phyloP scores from a whole-genome alignment of 1,140 invertebrate genomes.

The Drosophila auraria region DNA sequence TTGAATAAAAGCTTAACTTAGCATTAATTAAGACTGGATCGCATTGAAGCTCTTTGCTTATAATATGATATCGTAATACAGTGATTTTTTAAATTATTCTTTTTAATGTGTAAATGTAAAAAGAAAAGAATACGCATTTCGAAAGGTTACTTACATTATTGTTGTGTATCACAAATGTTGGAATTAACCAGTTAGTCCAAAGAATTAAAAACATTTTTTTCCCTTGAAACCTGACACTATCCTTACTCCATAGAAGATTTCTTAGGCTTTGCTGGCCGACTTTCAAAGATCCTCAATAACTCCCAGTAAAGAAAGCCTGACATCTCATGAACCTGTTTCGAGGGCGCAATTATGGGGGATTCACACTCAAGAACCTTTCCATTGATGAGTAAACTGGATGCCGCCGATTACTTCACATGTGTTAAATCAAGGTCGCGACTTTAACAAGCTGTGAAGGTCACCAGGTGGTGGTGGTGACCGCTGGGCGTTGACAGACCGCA shows the following conservation, averaged over 20 bases:
- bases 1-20: not conserved
- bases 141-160: not conserved
- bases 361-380: conserved; percentile 31
- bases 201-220: not conserved
- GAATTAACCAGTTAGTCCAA: too few relatives aligned
- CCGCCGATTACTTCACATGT: conserved; percentile 14
- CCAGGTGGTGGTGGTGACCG: not conserved
- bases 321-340: conserved; percentile 16
- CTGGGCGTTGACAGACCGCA: conserved; percentile 11
- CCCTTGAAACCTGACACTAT: not conserved
- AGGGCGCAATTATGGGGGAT: not conserved
- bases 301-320: not conserved
- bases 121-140: not conserved
- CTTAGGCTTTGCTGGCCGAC: not conserved
- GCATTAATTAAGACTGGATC: too few relatives aligned
- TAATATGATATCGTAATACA: not conserved
- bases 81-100: not conserved
- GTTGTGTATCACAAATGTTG: not conserved
- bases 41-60: too few relatives aligned
- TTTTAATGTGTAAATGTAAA: not conserved
- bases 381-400: conserved; percentile 27
- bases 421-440: conserved; percentile 16
- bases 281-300: not conserved
- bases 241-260: not conserved
- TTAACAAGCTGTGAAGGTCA: conserved; percentile 29